A percentile compares a stretch with the other conserved stretches of the same genome.
phyloP scores from a whole-genome alignment of 2,797 vertebrate species.

The Mionectes olivaceus region DNA sequence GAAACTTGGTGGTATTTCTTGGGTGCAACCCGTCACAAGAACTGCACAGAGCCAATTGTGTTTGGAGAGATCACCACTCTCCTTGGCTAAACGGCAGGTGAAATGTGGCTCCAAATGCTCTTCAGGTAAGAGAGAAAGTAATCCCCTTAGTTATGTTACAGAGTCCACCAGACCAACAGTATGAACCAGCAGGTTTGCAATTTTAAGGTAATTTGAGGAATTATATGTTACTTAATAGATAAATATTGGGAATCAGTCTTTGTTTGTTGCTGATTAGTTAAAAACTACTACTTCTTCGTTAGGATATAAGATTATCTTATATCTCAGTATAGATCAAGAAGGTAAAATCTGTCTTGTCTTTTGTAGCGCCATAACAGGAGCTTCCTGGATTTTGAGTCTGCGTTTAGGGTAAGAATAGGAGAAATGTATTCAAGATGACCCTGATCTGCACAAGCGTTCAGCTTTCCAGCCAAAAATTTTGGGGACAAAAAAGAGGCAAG shows the following conservation, averaged over 20 bases:
- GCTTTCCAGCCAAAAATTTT: not conserved
- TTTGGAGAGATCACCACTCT: not conserved
- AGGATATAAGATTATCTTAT: not conserved
- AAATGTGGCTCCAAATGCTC: not conserved
- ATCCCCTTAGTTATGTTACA: not conserved
- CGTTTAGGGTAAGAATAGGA: not conserved
- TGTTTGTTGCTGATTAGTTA: not conserved
- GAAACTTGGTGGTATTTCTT: slow-evolving; percentile 3
- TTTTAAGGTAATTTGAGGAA: not conserved
- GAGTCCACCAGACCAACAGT: not conserved
- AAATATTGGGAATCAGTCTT: not conserved
- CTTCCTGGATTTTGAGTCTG: not conserved
- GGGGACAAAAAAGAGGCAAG: not conserved
- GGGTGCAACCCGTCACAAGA: slow-evolving; percentile 24
- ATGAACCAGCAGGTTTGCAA: not conserved
- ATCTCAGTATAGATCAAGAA: not conserved
- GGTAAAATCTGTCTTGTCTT: not conserved
- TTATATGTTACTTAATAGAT: not conserved
- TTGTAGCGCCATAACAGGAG: not conserved
- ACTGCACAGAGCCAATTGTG: not conserved
- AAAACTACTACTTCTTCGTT: not conserved
- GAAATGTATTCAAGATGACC: not conserved
- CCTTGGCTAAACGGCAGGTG: not conserved
- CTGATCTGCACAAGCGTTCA: not conserved
- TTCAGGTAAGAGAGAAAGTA: not conserved